These are phyloP conservation scores for Pogonocichla stellata DNA, from an alignment of 2,113 vertebrate genomes.

Conservation along the genomic window DNA sequence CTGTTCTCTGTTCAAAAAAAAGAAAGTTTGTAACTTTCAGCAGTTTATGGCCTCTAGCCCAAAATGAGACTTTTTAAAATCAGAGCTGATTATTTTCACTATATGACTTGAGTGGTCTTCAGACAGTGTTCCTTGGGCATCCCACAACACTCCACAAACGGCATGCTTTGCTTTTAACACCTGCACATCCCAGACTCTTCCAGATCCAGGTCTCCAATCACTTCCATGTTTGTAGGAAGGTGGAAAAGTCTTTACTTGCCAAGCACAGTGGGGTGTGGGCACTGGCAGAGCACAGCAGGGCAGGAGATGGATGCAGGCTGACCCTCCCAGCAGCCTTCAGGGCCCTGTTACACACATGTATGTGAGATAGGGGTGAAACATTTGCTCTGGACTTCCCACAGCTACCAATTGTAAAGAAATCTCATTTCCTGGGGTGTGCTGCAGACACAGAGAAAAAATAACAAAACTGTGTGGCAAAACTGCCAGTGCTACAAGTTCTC, in stretches of 20 bases:
- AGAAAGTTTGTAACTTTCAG: not conserved
- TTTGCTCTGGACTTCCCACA: not conserved
- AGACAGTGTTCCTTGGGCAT: not conserved
- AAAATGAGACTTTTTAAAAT: not conserved
- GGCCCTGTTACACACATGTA: not conserved
- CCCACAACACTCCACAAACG: not conserved
- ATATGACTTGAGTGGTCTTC: not conserved
- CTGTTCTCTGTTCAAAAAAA: not conserved
- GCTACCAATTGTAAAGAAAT: not conserved
- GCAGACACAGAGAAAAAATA: not conserved
- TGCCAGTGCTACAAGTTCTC: not conserved
- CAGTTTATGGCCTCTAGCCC: not conserved
- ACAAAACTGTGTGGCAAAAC: not conserved
- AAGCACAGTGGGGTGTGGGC: accelerated
- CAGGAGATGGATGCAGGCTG: not conserved
- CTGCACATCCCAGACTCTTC: not conserved
- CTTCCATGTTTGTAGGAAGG: not conserved
- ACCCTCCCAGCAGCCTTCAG: not conserved
- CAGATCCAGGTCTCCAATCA: not conserved
- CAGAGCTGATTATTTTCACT: not conserved
- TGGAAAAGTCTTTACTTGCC: not conserved
- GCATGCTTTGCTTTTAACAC: not conserved
- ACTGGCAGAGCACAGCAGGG: accelerated
- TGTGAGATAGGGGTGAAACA: accelerated
- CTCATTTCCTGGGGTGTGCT: not conserved